A percentile compares a stretch with the other conserved stretches of the same genome.
Evolutionary conservation across 2,797 vertebrate genomes (phyloP).

Genomic region (Xiphophorus birchmanni): DNA sequence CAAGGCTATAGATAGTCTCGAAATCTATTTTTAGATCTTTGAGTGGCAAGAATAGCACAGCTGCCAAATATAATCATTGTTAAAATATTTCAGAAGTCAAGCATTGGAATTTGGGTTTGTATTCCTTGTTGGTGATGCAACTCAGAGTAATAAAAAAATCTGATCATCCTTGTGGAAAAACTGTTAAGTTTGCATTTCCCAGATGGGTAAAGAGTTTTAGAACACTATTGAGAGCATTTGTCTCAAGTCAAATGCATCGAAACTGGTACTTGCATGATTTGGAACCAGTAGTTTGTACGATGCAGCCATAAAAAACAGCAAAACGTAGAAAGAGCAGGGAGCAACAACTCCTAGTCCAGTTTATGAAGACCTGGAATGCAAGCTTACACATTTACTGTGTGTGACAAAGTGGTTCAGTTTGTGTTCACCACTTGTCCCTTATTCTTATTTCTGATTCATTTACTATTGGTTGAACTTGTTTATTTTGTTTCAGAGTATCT

Average conservation of each 20-base stretch:
- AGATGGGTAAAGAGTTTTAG: not conserved
- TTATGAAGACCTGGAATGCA: not conserved
- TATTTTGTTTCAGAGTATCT: too few relatives aligned
- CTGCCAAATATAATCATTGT: not conserved
- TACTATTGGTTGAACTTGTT: too few relatives aligned
- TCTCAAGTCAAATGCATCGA: not conserved
- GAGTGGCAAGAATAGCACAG: not conserved
- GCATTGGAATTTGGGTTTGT: not conserved
- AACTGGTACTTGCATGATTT: not conserved
- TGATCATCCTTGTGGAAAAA: not conserved
- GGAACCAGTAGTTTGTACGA: too few relatives aligned
- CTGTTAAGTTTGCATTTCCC: not conserved
- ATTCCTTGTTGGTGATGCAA: not conserved
- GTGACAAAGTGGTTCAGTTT: too few relatives aligned
- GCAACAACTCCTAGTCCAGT: not conserved
- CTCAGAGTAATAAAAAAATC: too few relatives aligned
- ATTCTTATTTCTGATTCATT: too few relatives aligned
- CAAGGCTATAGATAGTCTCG: not conserved
- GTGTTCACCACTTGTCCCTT: too few relatives aligned
- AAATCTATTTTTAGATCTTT: not conserved
- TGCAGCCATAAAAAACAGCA: not conserved
- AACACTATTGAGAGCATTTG: not conserved
- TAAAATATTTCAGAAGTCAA: not conserved
- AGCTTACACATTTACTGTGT: not conserved
- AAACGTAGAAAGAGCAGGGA: not conserved